A percentile compares a stretch with the other conserved stretches of the same genome.
phyloP scores from a whole-genome alignment of 2,888 invertebrate genomes.

The Micoletzkya japonica region DNA sequence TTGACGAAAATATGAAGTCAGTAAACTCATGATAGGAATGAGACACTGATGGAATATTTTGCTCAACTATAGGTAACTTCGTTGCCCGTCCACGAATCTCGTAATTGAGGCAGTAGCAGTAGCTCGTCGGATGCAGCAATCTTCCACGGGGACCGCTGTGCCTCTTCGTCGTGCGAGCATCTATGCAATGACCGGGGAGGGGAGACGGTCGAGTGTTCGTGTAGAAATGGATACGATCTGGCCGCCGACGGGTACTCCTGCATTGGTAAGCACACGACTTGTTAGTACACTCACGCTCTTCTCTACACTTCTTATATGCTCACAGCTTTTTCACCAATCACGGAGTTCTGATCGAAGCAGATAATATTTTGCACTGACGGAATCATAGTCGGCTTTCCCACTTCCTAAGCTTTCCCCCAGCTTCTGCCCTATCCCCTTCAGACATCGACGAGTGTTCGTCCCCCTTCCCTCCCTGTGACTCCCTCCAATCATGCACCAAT shows the following conservation, averaged over 20 bases:
- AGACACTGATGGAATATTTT: no score
- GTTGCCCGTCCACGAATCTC: no score
- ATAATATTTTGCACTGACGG: constrained; percentile 31
- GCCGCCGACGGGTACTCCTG: constrained; percentile 57
- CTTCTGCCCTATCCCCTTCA: constrained; percentile 16
- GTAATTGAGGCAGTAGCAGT: no score
- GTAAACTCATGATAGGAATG: no score
- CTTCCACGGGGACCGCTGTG: constrained; percentile 52
- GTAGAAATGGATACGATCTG: constrained; percentile 57
- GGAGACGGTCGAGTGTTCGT: constrained; percentile 57
- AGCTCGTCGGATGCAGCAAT: constrained; percentile 13
- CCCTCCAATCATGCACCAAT: constrained; percentile 26
- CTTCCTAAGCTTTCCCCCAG: neutral
- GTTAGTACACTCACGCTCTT: constrained; percentile 20
- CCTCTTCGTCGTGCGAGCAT: constrained; percentile 56
- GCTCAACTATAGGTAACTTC: no score
- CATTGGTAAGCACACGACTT: no score
- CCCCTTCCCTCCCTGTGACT: constrained; percentile 25
- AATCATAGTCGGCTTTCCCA: no score
- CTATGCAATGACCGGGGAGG: constrained; percentile 57
- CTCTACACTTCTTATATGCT: neutral
- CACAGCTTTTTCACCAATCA: no score
- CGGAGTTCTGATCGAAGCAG: no score
- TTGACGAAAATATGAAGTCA: neutral
- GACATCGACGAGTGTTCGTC: constrained; percentile 40